phyloP scores from a whole-genome alignment of 2,888 invertebrate species.

The Drosophila meridiana region DNA sequence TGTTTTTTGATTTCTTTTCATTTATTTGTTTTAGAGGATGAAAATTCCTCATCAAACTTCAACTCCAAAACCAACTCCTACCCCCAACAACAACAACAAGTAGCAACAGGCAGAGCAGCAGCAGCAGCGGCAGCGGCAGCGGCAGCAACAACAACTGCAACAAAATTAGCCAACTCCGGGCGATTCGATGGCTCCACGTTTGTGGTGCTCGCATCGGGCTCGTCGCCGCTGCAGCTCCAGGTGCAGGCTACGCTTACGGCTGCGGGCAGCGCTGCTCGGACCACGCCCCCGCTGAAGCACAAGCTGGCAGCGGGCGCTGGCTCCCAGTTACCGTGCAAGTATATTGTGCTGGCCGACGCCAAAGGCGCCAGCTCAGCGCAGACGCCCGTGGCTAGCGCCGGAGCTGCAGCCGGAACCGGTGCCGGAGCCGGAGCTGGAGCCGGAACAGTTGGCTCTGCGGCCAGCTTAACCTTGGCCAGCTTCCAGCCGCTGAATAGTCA shows the following conservation, averaged over 20 bases:
- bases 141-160: slow-evolving; percentile 26
- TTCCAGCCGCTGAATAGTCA: slow-evolving; percentile 22
- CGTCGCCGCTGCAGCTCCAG: slow-evolving; percentile 26
- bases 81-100: slow-evolving; percentile 55
- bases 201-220: slow-evolving; percentile 26
- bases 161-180: slow-evolving; percentile 30
- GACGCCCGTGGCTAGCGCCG: slow-evolving; percentile 9
- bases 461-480: slow-evolving; percentile 1
- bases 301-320: background rate
- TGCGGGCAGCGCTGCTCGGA: background rate
- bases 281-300: slow-evolving; percentile 11
- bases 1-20: slow-evolving; percentile 36
- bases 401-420: background rate
- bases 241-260: slow-evolving; percentile 15
- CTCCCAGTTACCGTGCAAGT: slow-evolving; percentile 51
- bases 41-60: slow-evolving; percentile 78
- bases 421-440: background rate
- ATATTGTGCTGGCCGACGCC: slow-evolving; percentile 42
- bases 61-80: slow-evolving; percentile 68
- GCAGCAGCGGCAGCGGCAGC: slow-evolving; percentile 21
- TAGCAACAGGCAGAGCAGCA: slow-evolving; percentile 49
- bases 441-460: background rate
- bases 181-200: slow-evolving; percentile 32
- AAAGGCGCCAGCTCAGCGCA: slow-evolving; percentile 32
- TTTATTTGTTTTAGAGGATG: slow-evolving; percentile 80